Base-by-base conservation (phyloP, 2,113 vertebrate species). In the Geococcyx californianus region DNA sequence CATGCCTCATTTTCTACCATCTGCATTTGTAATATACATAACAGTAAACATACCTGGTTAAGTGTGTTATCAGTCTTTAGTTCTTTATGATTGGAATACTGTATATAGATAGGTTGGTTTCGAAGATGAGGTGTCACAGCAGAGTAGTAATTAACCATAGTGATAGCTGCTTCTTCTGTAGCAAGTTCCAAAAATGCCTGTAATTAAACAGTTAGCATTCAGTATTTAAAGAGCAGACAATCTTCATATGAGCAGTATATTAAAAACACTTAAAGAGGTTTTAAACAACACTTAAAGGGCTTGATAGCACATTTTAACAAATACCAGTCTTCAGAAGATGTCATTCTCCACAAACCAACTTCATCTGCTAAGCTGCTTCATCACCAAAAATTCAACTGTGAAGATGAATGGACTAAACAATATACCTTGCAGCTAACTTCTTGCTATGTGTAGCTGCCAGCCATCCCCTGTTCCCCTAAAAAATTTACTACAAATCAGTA, bases 51-150 rank as follows among this genome's bases (percentile, higher is more conserved):
- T 94, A 99, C 99, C 98, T 99, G 99, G 96, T 99, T 99, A 79
- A 99, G 98, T 36, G 98, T 98, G 90, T 99, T 99, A 97, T 99
- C 99, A 21, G 99, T 99, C 97, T 99, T 99, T 15, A 99, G 98
- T 66, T 99, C 99, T 97, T 99, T 99, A 96, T 99, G 99, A 97
- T 99, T 99, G 42, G 99, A 99, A 97, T 99, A 99, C 89, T 99
- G 99, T 94, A 99, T 99, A 82, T 99, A 99, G 89, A 99, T 99
- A 0, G 99, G 99, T 45, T 99, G 98, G 83, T 99, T 99, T 91
- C 99, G 99, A 91, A 99, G 98, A 64, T 99, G 99, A 89, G 99
- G 99, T 1, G 98, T 99, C 75, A 99, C 98, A 38, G 99, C 99
- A 66, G 98, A 98, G 95, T 99, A 99, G 94, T 99, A 99, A 97